Conservation (phyloP, 2,888 invertebrate species). For the Terebella lapidaria region DNA sequence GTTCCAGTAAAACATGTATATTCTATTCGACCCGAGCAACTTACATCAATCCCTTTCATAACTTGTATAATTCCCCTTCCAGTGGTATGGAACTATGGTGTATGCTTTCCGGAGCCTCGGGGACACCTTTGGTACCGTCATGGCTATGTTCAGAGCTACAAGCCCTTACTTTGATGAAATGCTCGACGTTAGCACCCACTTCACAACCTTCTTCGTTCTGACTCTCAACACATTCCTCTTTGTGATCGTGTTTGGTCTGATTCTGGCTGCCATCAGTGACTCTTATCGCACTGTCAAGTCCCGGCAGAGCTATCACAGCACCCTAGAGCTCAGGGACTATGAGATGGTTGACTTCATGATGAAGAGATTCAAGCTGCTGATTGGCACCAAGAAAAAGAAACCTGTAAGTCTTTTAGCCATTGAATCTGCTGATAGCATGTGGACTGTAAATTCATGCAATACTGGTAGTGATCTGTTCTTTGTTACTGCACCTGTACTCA, state of each 20-base stretch:
- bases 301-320: constrained; percentile 48
- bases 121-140: not conserved
- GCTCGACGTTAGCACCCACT: not conserved
- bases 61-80: not conserved
- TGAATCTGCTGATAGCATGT: not conserved
- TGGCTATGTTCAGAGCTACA: not conserved
- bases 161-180: not conserved
- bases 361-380: constrained; percentile 41
- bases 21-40: no score
- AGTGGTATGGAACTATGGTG: not conserved
- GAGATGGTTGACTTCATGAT: constrained; percentile 54
- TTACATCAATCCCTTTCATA: no score
- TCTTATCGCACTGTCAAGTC: not conserved
- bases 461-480: no score
- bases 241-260: not conserved
- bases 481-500: no score
- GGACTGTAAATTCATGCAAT: not conserved
- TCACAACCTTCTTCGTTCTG: not conserved
- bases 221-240: not conserved
- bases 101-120: not conserved
- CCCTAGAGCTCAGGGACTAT: constrained; percentile 52
- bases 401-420: constrained; percentile 15
- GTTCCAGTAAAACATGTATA: no score
- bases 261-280: not conserved
- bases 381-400: constrained; percentile 40